Conservation (phyloP, 1,140 invertebrate species). For the Augochlora pura region DNA sequence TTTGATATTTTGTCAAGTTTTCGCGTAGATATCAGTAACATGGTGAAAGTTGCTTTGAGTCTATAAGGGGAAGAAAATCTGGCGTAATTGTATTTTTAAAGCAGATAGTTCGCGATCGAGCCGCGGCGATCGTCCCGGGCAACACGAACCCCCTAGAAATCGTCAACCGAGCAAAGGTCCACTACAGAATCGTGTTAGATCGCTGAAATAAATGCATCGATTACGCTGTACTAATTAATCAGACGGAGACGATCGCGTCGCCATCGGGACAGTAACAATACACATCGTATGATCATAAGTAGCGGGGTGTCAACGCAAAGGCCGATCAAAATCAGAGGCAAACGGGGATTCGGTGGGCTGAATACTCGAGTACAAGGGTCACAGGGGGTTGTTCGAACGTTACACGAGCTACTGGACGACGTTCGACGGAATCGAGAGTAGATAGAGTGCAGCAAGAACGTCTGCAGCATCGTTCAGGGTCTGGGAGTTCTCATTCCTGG, state of each 20-base stretch:
- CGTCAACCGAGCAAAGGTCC: slow-evolving; percentile 38
- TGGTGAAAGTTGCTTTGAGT: no score
- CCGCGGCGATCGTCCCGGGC: slow-evolving; percentile 11
- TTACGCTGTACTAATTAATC: slow-evolving; percentile 38
- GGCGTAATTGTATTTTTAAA: not conserved
- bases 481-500: slow-evolving; percentile 55
- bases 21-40: no score
- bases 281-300: slow-evolving; percentile 31
- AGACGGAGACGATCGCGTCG: slow-evolving; percentile 33
- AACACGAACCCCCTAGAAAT: not conserved
- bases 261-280: not conserved
- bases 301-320: not conserved
- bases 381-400: slow-evolving; percentile 17
- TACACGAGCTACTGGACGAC: slow-evolving; percentile 52
- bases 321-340: not conserved
- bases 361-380: not conserved
- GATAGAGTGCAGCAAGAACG: slow-evolving; percentile 13
- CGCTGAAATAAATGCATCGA: slow-evolving; percentile 60
- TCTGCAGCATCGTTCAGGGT: slow-evolving; percentile 45
- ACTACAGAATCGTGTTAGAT: slow-evolving; percentile 31
- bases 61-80: no score
- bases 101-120: slow-evolving; percentile 22
- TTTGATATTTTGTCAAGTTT: no score
- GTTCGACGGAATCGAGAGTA: not conserved
- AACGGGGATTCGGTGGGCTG: not conserved